These are phyloP conservation scores for Polyommatus iphigenia DNA, from an alignment of 2,888 invertebrate species.

Conservation along the genomic window DNA sequence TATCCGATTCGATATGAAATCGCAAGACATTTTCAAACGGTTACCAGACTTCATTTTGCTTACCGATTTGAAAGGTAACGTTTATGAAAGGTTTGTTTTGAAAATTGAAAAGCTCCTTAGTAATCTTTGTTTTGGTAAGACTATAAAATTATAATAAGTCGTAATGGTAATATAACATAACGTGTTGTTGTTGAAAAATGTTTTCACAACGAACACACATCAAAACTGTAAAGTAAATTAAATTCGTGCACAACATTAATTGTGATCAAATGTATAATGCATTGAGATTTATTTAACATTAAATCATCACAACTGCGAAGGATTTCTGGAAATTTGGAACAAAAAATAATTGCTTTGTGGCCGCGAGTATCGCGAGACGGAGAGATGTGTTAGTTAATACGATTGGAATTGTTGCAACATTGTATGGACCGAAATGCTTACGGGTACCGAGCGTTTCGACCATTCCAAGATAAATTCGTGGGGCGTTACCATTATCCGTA, in stretches of 20 bases:
- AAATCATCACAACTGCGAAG: neutral
- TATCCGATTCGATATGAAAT: conserved; percentile 18
- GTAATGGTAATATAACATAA: too few relatives aligned
- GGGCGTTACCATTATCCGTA: conserved; percentile 12
- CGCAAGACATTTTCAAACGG: conserved; percentile 19
- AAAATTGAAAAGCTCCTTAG: neutral
- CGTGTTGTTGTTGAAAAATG: neutral
- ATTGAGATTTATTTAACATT: conserved; percentile 11
- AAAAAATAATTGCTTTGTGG: conserved; percentile 23
- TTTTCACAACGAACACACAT: neutral
- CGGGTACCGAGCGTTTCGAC: neutral
- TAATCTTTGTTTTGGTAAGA: neutral
- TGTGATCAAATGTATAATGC: conserved; percentile 14
- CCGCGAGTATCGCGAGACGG: neutral
- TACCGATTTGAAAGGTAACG: neutral
- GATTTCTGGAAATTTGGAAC: conserved; percentile 3
- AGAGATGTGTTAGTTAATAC: conserved; percentile 28
- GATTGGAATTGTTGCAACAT: conserved; percentile 21
- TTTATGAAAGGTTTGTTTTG: neutral
- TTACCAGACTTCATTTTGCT: conserved; percentile 1
- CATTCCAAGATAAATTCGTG: conserved; percentile 3
- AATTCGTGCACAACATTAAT: neutral
- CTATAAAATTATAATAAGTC: neutral
- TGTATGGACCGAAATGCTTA: conserved; percentile 16
- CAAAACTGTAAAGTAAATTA: neutral